Evolutionary conservation across 2,888 invertebrate genomes (phyloP), one percentile per base, ranked within the genome.

Genomic region (Chrysina gloriosa): DNA sequence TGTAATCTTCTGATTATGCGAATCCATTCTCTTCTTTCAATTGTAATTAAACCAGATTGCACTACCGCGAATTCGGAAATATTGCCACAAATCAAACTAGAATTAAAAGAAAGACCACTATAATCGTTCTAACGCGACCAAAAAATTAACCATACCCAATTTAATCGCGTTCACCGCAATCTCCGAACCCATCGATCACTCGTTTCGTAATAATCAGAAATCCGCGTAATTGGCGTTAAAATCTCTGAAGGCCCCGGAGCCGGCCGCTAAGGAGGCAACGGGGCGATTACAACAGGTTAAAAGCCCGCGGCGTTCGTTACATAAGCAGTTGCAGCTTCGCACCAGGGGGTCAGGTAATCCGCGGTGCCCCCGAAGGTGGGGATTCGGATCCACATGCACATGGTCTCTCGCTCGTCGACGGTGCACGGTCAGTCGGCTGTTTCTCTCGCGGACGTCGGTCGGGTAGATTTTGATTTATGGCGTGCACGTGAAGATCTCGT

Each of bases 381-480:
- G 48, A 34, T 64, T 31, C 19, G 52, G 31, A 36, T 39, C n/a
- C n/a, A n/a, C 50, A 27, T 47, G 63, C 64, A 64, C 64, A 64
- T 64, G 64, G 64, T 64, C 36, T 36, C 23, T 21, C 16, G 50
- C 42, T 42, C 54, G 45, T 45, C 31, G 47, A 29, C 47, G 50
- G 39, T 52, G 25, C 64, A 11, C 64, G 64, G 64, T 64, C 64
- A 64, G 64, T 64, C 64, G 29, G 64, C 64, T 34, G 39, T 36
- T 27, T 64, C 64, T 50, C 64, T 34, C 64, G 64, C 25, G 29
- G 19, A 64, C 19, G 64, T 36, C 36, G 25, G 45, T 4, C n/a
- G 45, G 64, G 48, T 39, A 9, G 50, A 64, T 52, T 64, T 29
- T 64, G 50, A 64, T 64, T 39, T 39, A 50, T 52, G 9, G 45